These are phyloP conservation scores for Ernsta delagoae DNA, from an alignment of 2,888 invertebrate genomes.

Conservation along the genomic window DNA sequence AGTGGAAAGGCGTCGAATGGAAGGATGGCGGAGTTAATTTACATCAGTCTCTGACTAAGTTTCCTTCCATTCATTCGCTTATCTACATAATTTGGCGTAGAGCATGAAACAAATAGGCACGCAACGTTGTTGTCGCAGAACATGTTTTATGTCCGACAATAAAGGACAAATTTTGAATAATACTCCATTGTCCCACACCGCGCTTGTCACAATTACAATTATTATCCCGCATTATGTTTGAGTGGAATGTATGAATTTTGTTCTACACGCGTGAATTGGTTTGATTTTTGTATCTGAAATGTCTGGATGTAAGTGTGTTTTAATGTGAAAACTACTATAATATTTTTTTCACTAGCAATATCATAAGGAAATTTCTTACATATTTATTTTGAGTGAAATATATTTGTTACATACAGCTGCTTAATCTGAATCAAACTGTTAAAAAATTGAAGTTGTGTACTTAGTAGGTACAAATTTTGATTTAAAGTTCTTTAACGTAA, in stretches of 20 bases:
- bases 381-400: too few species aligned
- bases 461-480: too few species aligned
- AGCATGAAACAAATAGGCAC: slow-evolving; percentile 76
- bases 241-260: slow-evolving; percentile 33
- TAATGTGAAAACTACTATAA: not conserved
- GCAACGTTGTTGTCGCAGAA: slow-evolving; percentile 67
- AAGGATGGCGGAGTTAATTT: slow-evolving; percentile 75
- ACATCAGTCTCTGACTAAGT: slow-evolving; percentile 76
- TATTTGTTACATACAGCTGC: too few species aligned
- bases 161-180: slow-evolving; percentile 78
- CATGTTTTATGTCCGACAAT: slow-evolving; percentile 77
- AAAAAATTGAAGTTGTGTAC: too few species aligned
- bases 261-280: slow-evolving; percentile 27
- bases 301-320: not conserved
- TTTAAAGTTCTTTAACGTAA: too few species aligned
- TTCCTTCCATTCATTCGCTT: slow-evolving; percentile 77
- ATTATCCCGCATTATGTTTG: slow-evolving; percentile 52
- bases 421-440: too few species aligned
- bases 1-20: slow-evolving; percentile 68
- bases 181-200: slow-evolving; percentile 68
- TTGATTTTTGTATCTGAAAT: slow-evolving; percentile 18
- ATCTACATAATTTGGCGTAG: slow-evolving; percentile 80
- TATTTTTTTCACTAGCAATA: too few species aligned
- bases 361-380: too few species aligned
- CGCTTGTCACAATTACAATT: slow-evolving; percentile 67